These are phyloP conservation scores for Synergus umbraculus DNA, from an alignment of 2,888 invertebrate species.

Conservation along the genomic window DNA sequence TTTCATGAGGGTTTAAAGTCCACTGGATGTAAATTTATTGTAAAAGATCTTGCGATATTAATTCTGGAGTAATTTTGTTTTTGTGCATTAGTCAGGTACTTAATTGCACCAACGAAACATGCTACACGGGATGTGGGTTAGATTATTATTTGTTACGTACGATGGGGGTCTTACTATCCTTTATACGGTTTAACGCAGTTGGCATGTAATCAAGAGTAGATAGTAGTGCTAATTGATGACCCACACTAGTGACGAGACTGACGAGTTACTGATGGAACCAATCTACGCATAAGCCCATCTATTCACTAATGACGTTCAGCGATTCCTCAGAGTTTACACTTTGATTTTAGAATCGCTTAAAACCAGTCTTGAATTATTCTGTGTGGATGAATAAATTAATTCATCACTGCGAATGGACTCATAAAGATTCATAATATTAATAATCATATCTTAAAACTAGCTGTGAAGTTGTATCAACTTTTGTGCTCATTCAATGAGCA, in stretches of 20 bases:
- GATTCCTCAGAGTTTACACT: not conserved
- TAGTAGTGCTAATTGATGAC: conserved; percentile 8
- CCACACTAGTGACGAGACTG: not conserved
- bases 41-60: not conserved
- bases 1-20: not conserved
- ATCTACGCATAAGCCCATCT: not conserved
- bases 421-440: too few relatives aligned
- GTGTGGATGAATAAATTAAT: too few relatives aligned
- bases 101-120: not conserved
- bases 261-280: not conserved
- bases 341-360: not conserved
- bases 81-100: not conserved
- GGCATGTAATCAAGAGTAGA: conserved; percentile 6
- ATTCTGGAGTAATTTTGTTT: conserved; percentile 14
- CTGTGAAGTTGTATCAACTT: too few relatives aligned
- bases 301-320: conserved; percentile 5
- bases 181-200: not conserved
- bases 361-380: not conserved
- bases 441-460: too few relatives aligned
- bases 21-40: not conserved
- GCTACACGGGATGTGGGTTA: not conserved
- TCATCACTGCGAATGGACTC: not conserved
- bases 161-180: conserved; percentile 9
- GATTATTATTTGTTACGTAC: conserved; percentile 15
- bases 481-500: too few relatives aligned